Conservation (phyloP, 1,140 invertebrate species). For the Bombus polaris region DNA sequence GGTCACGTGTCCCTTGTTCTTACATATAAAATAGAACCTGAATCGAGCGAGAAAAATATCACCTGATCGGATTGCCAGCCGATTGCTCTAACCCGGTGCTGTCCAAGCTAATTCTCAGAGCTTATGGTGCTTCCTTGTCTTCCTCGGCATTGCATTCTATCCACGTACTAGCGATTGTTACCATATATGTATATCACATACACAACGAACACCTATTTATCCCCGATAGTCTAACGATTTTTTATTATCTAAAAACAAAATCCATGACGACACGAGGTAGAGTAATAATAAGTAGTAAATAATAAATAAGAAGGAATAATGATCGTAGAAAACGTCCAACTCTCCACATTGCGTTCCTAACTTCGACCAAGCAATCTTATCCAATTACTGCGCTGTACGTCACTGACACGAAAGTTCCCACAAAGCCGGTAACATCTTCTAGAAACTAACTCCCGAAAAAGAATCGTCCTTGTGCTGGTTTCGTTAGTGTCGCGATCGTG, state of each 20-base stretch:
- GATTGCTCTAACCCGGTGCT: not conserved
- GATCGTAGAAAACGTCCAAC: too few relatives aligned
- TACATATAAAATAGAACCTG: not conserved
- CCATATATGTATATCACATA: not conserved
- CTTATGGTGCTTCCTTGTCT: slow-evolving; percentile 11
- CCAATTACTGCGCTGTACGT: not conserved
- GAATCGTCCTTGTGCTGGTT: slow-evolving; percentile 14
- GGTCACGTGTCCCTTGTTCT: not conserved
- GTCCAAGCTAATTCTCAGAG: not conserved
- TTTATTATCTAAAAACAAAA: too few relatives aligned
- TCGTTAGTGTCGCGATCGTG: not conserved
- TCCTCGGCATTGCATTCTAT: not conserved
- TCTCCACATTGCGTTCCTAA: too few relatives aligned
- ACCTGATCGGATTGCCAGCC: not conserved
- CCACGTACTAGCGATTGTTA: not conserved
- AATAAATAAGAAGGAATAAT: too few relatives aligned
- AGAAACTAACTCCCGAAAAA: not conserved
- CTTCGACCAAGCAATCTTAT: not conserved
- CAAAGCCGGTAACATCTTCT: not conserved
- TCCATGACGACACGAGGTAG: too few relatives aligned
- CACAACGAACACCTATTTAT: not conserved
- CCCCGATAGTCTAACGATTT: too few relatives aligned
- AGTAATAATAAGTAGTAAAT: too few relatives aligned
- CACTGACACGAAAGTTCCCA: not conserved
- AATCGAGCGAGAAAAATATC: not conserved